Evolutionary conservation across 2,797 vertebrate species (phyloP).

Genomic region (Sebastes aleutianus): DNA sequence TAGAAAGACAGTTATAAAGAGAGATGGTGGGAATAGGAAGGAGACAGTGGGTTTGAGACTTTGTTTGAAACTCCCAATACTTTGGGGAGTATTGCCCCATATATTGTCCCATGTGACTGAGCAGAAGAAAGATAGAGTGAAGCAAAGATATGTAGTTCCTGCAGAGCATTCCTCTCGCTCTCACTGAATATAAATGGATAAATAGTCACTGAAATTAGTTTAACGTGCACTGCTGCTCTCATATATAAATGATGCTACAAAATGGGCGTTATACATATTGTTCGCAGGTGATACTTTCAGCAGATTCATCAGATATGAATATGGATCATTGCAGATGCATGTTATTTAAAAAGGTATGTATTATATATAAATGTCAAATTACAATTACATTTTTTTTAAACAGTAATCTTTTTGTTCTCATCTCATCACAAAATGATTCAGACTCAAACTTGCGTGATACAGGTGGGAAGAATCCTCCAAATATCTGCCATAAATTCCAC

Average conservation of each 20-base stretch:
- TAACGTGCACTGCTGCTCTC: slow-evolving; percentile 26
- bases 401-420: background rate
- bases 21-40: slow-evolving; percentile 51
- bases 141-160: slow-evolving; percentile 49
- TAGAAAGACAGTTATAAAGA: slow-evolving; percentile 50
- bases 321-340: background rate
- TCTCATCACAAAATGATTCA: slow-evolving; percentile 5
- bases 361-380: background rate
- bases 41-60: slow-evolving; percentile 64
- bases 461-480: slow-evolving; percentile 5
- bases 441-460: background rate
- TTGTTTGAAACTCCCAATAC: slow-evolving; percentile 76
- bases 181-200: slow-evolving; percentile 71
- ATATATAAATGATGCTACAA: slow-evolving; percentile 19
- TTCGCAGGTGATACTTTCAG: slow-evolving; percentile 23
- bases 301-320: background rate
- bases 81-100: slow-evolving; percentile 75
- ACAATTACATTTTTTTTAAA: background rate
- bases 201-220: slow-evolving; percentile 53
- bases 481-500: slow-evolving; percentile 2
- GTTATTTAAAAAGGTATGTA: background rate
- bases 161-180: slow-evolving; percentile 56
- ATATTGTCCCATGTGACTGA: slow-evolving; percentile 77
- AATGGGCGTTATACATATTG: slow-evolving; percentile 15
- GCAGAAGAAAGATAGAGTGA: slow-evolving; percentile 60